Evolutionary conservation across 2,888 invertebrate genomes (phyloP).

Genomic region (Himalopsyche kuldschensis): DNA sequence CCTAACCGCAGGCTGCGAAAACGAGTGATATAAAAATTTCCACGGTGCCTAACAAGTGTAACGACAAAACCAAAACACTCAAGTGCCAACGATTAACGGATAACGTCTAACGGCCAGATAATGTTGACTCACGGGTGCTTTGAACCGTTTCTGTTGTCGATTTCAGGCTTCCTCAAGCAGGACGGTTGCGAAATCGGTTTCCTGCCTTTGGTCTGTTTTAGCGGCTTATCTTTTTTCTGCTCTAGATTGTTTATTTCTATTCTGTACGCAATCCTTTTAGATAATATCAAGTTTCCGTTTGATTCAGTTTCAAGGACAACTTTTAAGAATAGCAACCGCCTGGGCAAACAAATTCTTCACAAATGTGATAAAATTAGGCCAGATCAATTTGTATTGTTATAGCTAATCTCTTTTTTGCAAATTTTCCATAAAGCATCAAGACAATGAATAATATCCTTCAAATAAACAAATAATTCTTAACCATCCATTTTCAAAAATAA

Average conservation of each 20-base stretch:
- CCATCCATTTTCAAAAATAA: too few species aligned
- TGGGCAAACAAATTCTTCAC: background rate
- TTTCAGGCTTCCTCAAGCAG: conserved; percentile 35
- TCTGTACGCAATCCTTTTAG: conserved; percentile 15
- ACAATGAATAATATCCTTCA: background rate
- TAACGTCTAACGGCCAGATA: conserved; percentile 8
- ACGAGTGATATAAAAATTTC: background rate
- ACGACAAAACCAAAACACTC: conserved; percentile 1
- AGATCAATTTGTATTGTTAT: background rate
- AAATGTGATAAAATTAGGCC: background rate
- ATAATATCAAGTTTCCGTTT: conserved; percentile 21
- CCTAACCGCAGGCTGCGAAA: background rate
- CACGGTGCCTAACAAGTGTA: background rate
- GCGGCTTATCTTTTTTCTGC: conserved; percentile 31
- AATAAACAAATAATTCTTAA: too few species aligned
- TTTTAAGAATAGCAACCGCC: background rate
- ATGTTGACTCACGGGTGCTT: conserved; percentile 30
- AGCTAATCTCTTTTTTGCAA: background rate
- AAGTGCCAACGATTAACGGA: conserved; percentile 21
- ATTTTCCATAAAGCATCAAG: background rate
- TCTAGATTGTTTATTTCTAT: conserved; percentile 31
- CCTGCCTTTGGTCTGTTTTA: conserved; percentile 28
- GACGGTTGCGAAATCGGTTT: conserved; percentile 29
- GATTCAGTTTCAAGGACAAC: conserved; percentile 20
- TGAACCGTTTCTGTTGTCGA: conserved; percentile 35